These are phyloP conservation scores for Dicycla oo DNA, from an alignment of 2,888 invertebrate species.

Conservation along the genomic window DNA sequence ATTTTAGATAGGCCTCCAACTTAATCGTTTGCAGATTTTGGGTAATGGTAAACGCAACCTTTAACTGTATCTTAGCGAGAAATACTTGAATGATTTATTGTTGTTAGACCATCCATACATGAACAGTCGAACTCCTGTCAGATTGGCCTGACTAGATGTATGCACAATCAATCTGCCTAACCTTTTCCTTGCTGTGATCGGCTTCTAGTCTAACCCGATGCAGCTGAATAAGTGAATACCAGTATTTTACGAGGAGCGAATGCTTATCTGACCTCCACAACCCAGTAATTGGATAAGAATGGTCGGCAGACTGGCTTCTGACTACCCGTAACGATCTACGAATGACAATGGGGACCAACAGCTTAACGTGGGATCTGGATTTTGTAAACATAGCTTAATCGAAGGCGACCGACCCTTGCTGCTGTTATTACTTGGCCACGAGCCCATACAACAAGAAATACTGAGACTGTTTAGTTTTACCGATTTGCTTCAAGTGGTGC, in stretches of 20 bases:
- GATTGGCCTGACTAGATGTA: background rate
- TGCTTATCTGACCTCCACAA: background rate
- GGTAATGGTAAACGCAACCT: constrained; percentile 20
- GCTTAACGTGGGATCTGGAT: background rate
- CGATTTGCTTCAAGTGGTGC: too few species aligned
- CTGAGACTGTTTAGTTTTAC: too few species aligned
- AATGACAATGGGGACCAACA: background rate
- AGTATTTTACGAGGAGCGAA: background rate
- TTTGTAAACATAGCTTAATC: background rate
- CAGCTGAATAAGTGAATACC: background rate
- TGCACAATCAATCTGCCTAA: background rate
- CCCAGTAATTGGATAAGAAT: background rate
- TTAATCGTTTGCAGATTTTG: constrained; percentile 53
- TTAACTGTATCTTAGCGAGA: constrained; percentile 11
- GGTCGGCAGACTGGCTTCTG: background rate
- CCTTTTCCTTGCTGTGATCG: background rate
- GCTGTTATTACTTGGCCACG: too few species aligned
- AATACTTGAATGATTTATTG: constrained; percentile 47
- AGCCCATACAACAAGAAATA: too few species aligned
- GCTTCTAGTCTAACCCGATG: background rate
- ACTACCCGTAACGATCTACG: background rate
- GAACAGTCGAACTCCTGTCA: background rate
- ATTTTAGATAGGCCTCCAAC: constrained; percentile 38
- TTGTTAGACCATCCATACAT: background rate
- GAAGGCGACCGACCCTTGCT: background rate